Percentiles rank a stretch among this genome's conserved stretches.
Evolutionary conservation across 2,888 invertebrate species (phyloP).

Genomic region (Capitulum mitella): DNA sequence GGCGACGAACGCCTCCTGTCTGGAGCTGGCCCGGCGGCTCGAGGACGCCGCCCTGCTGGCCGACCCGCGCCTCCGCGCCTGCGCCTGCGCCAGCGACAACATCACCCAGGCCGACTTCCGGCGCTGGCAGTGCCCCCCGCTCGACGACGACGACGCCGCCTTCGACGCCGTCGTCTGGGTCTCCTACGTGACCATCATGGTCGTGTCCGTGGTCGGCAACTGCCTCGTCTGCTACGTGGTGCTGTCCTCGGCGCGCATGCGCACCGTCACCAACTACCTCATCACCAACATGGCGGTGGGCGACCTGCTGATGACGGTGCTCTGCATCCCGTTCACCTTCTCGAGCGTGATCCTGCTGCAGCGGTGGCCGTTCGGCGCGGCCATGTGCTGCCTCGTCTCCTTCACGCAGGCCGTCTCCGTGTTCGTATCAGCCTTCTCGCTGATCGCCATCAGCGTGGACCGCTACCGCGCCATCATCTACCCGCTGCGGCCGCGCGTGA

Average conservation of each 20-base stretch:
- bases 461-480: slow-evolving; percentile 84
- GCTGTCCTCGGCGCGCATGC: slow-evolving; percentile 71
- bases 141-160: not conserved
- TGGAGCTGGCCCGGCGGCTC: not conserved
- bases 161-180: slow-evolving; percentile 43
- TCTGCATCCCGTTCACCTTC: slow-evolving; percentile 86
- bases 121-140: not conserved
- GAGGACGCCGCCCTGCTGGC: not conserved
- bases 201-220: slow-evolving; percentile 47
- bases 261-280: slow-evolving; percentile 86
- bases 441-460: slow-evolving; percentile 84
- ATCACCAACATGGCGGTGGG: slow-evolving; percentile 74
- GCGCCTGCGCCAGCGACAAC: not conserved
- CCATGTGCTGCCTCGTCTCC: slow-evolving; percentile 53
- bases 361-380: slow-evolving; percentile 80
- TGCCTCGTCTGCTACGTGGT: slow-evolving; percentile 74
- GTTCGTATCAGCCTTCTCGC: slow-evolving; percentile 73
- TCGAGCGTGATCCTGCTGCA: slow-evolving; percentile 66
- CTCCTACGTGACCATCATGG: slow-evolving; percentile 45
- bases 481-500: slow-evolving; percentile 71
- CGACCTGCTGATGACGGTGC: slow-evolving; percentile 79
- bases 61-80: not conserved
- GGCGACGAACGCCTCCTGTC: not conserved
- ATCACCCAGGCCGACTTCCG: not conserved
- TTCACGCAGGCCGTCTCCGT: slow-evolving; percentile 38